phyloP scores from a whole-genome alignment of 1,140 invertebrate species.

The Neodiprion pinetum region DNA sequence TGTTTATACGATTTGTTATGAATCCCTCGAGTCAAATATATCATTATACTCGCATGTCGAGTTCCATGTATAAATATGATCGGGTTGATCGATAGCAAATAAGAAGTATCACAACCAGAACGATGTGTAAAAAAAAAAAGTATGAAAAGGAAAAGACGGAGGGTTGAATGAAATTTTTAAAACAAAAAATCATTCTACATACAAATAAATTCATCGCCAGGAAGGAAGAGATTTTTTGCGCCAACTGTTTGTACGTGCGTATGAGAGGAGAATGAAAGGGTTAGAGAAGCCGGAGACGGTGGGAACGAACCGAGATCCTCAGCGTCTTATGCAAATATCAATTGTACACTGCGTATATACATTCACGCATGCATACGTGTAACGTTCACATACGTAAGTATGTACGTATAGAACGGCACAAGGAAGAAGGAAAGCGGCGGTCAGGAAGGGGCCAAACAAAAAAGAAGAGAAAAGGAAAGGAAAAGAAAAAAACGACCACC shows the following conservation, averaged over 20 bases:
- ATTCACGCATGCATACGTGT: background rate
- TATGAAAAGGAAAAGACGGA: background rate
- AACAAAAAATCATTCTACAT: too few species aligned
- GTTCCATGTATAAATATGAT: too few species aligned
- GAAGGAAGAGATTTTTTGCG: background rate
- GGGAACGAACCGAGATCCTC: background rate
- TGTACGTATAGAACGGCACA: too few species aligned
- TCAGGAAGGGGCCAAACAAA: background rate
- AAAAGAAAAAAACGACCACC: too few species aligned
- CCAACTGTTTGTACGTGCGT: background rate
- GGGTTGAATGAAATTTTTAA: background rate
- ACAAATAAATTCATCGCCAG: background rate
- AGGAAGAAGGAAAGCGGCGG: background rate
- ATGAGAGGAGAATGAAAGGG: background rate
- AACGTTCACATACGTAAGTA: background rate
- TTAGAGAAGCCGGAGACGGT: background rate
- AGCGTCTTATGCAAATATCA: conserved; percentile 2
- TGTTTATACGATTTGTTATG: too few species aligned
- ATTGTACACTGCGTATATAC: background rate
- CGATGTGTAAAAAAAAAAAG: background rate
- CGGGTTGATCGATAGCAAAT: too few species aligned
- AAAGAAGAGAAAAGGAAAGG: background rate
- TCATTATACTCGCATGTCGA: too few species aligned
- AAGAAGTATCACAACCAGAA: background rate
- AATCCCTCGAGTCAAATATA: too few species aligned